phyloP scores from a whole-genome alignment of 2,113 vertebrate genomes.

The Oxyura jamaicensis region DNA sequence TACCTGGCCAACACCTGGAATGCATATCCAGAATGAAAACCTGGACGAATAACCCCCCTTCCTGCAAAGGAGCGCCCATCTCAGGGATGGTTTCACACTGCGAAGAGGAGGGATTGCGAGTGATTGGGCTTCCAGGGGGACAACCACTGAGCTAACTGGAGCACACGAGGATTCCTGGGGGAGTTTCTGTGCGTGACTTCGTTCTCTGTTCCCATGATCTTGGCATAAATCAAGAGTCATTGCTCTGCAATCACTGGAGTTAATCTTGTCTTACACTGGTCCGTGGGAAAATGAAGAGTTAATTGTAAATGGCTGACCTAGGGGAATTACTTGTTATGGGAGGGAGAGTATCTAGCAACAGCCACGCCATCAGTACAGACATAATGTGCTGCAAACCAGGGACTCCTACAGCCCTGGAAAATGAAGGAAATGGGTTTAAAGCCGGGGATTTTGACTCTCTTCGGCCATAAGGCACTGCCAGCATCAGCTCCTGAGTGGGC shows the following conservation, averaged over 20 bases:
- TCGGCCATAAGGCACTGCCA: background rate
- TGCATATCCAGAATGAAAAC: background rate
- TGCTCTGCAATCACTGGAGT: background rate
- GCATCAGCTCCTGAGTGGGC: background rate
- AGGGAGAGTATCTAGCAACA: background rate
- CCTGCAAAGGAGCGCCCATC: background rate
- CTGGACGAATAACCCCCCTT: background rate
- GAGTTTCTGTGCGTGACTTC: background rate
- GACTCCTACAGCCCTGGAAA: conserved; percentile 11
- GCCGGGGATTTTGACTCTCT: conserved; percentile 23
- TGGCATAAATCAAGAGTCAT: background rate
- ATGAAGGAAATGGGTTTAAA: background rate
- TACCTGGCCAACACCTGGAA: background rate
- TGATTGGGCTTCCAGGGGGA: background rate
- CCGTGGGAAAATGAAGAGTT: background rate
- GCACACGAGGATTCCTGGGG: background rate
- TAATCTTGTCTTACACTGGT: background rate
- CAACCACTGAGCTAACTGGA: background rate
- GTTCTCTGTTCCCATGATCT: background rate
- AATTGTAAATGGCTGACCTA: background rate
- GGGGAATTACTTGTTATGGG: background rate
- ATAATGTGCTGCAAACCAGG: background rate
- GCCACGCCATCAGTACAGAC: background rate
- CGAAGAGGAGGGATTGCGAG: background rate
- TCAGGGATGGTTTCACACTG: background rate